Conservation (phyloP, 2,888 invertebrate genomes). For the Noctua comes region DNA sequence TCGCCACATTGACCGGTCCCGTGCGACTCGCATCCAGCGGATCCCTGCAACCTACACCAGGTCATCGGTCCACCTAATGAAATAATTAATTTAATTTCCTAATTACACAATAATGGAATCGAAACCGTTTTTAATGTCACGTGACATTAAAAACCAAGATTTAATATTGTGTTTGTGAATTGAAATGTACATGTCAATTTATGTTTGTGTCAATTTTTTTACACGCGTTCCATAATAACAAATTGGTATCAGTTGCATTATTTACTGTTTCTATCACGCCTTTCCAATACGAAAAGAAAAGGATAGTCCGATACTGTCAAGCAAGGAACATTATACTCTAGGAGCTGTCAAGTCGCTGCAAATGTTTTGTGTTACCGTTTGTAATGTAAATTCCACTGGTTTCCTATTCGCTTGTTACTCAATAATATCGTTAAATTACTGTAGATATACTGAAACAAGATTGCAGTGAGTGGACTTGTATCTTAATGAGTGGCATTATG, state of each 20-base stretch:
- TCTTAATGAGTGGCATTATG: conserved; percentile 65
- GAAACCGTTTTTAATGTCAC: too few relatives aligned
- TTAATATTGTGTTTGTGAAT: not conserved
- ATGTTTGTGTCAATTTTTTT: not conserved
- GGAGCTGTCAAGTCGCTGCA: too few relatives aligned
- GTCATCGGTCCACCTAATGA: too few relatives aligned
- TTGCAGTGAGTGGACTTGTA: conserved; percentile 16
- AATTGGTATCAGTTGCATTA: conserved; percentile 8
- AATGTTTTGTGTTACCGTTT: conserved; percentile 33
- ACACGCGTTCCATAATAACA: not conserved
- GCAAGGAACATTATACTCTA: too few relatives aligned
- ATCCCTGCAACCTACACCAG: too few relatives aligned
- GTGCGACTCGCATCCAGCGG: too few relatives aligned
- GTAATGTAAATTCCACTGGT: conserved; percentile 13
- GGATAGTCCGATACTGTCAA: not conserved
- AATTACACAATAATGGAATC: not conserved
- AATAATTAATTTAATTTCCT: too few relatives aligned
- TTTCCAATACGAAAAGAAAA: conserved; percentile 5
- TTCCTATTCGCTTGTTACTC: conserved; percentile 28
- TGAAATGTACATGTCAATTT: conserved; percentile 22
- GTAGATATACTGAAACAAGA: conserved; percentile 8
- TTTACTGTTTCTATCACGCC: conserved; percentile 15
- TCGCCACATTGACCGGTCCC: too few relatives aligned
- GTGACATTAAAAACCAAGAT: not conserved
- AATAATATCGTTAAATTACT: conserved; percentile 18